These are phyloP conservation scores for Sebastolobus alascanus DNA, from an alignment of 2,797 vertebrate genomes.

Conservation along the genomic window DNA sequence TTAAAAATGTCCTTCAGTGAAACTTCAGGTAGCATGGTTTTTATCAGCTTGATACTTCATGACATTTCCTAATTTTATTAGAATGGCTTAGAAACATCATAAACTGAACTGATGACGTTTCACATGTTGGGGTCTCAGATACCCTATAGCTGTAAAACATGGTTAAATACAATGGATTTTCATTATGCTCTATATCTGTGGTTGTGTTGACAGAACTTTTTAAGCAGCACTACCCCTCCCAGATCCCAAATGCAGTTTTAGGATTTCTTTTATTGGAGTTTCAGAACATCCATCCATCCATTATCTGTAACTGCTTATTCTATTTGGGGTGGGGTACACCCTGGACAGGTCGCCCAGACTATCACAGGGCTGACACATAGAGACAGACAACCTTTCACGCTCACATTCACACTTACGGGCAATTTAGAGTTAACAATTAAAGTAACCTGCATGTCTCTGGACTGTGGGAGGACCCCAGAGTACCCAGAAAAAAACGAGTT, in stretches of 20 bases:
- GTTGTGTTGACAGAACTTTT: conserved; percentile 11
- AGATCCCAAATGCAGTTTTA: neutral
- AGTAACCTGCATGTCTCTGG: too few species aligned
- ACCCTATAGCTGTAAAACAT: neutral
- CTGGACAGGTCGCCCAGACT: too few species aligned
- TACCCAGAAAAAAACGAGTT: too few species aligned
- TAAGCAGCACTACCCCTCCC: neutral
- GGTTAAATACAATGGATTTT: neutral
- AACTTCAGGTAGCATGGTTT: neutral
- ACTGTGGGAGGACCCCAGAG: too few species aligned
- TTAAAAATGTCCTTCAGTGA: neutral
- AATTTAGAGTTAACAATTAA: too few species aligned
- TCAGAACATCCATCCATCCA: accelerated
- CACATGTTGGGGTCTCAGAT: neutral
- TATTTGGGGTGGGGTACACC: too few species aligned
- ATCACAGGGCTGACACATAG: too few species aligned
- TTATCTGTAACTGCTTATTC: too few species aligned
- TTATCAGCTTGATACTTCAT: neutral
- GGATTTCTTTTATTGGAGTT: neutral
- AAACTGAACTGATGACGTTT: neutral
- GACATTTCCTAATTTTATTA: neutral
- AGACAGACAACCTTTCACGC: too few species aligned
- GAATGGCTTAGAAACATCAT: neutral
- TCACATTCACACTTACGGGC: too few species aligned
- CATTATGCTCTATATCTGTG: neutral